Conservation (phyloP, 2,113 vertebrate species). For the Clarias magur region DNA sequence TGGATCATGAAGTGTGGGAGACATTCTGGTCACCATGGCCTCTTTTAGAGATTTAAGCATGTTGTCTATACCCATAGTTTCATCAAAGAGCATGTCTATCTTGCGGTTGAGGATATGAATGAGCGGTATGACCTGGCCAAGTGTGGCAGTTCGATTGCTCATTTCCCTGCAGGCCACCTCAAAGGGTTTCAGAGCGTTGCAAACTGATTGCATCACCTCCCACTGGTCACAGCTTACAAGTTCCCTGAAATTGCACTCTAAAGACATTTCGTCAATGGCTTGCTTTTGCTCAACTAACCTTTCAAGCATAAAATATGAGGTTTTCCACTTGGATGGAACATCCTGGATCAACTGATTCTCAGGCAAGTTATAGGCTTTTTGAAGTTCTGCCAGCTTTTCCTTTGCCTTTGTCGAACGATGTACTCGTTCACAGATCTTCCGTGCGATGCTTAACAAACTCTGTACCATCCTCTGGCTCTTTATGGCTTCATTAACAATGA, state of each 20-base stretch:
- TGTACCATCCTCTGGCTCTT: conserved; percentile 98
- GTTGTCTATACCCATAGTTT: conserved; percentile 95
- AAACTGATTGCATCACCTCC: conserved; percentile 96
- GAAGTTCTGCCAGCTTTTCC: conserved; percentile 86
- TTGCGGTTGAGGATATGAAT: conserved; percentile 93
- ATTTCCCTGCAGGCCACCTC: conserved; percentile 92
- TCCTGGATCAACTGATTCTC: conserved; percentile 91
- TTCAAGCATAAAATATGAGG: conserved; percentile 93
- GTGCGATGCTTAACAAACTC: conserved; percentile 88
- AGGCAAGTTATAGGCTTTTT: conserved; percentile 82
- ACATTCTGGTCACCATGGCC: conserved; percentile 88
- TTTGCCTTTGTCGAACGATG: conserved; percentile 86
- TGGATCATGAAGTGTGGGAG: conserved; percentile 85
- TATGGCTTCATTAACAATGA: conserved; percentile 93
- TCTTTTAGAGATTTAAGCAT: conserved; percentile 93
- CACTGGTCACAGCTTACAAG: conserved; percentile 96
- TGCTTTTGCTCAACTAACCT: conserved; percentile 91
- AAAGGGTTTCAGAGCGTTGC: conserved; percentile 90
- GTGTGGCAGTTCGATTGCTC: conserved; percentile 85
- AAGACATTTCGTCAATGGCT: conserved; percentile 88
- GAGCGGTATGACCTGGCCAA: conserved; percentile 96
- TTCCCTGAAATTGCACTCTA: conserved; percentile 92
- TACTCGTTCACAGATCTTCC: conserved; percentile 93
- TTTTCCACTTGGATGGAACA: conserved; percentile 90
- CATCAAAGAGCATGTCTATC: conserved; percentile 92